Evolutionary conservation across 2,113 vertebrate genomes (phyloP).

Genomic region (Percopsis transmontana): DNA sequence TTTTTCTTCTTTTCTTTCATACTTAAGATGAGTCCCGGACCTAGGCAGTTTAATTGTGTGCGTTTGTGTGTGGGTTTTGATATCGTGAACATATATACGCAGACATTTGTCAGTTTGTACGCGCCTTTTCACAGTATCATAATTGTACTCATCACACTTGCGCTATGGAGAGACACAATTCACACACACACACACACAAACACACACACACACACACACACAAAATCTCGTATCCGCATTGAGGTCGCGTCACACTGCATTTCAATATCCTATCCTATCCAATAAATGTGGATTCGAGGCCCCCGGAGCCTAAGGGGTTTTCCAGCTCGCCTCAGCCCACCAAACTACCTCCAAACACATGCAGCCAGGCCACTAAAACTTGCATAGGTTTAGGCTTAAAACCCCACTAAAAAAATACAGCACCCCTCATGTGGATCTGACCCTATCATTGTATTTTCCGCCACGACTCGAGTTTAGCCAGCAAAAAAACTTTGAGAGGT

Average conservation of each 20-base stretch:
- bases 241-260: background rate
- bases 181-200: background rate
- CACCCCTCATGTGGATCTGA: constrained; percentile 33
- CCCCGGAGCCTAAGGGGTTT: background rate
- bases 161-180: background rate
- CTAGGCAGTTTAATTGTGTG: background rate
- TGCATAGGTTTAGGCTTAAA: constrained; percentile 46
- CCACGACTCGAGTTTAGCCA: background rate
- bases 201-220: constrained; percentile 18
- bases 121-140: no score
- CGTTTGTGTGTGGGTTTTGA: no score
- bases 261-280: background rate
- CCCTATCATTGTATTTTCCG: constrained; percentile 15
- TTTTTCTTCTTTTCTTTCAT: constrained; percentile 6
- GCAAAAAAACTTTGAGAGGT: background rate
- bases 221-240: constrained; percentile 20
- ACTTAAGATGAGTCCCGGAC: constrained; percentile 15
- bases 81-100: no score
- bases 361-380: background rate
- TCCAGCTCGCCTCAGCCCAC: constrained; percentile 13
- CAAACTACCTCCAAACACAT: constrained; percentile 4
- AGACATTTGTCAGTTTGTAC: no score
- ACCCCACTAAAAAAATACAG: constrained; percentile 22
- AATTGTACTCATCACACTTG: no score
- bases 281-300: background rate